These are phyloP conservation scores for Todiramphus saurophagus DNA, from an alignment of 2,113 vertebrate species.

Conservation along the genomic window DNA sequence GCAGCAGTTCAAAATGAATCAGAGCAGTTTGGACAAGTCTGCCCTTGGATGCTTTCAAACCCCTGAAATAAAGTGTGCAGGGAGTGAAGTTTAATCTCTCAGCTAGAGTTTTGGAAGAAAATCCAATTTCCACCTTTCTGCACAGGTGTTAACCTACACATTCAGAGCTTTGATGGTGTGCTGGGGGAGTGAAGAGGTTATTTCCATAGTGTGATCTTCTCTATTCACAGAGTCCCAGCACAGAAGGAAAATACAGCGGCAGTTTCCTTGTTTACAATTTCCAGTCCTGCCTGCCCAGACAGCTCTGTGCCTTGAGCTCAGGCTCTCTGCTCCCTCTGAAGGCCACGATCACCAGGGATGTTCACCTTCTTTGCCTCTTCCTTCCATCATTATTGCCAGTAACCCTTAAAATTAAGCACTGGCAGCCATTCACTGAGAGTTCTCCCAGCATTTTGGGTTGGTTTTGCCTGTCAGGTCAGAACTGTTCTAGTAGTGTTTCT, in stretches of 20 bases:
- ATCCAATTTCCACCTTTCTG: conserved; percentile 37
- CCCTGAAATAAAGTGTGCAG: background rate
- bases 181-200: background rate
- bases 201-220: background rate
- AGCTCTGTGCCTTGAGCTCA: background rate
- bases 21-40: background rate
- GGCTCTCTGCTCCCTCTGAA: background rate
- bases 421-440: background rate
- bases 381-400: background rate
- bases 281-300: background rate
- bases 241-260: background rate
- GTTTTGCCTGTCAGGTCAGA: background rate
- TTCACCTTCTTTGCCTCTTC: background rate
- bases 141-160: background rate
- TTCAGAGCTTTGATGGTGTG: background rate
- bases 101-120: background rate
- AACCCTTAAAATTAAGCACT: background rate
- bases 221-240: background rate
- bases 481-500: background rate
- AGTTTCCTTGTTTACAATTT: background rate
- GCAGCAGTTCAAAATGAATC: background rate
- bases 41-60: background rate
- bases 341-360: background rate
- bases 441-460: background rate
- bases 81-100: background rate